Conservation (phyloP, 2,888 invertebrate species). For the Muscina levida region DNA sequence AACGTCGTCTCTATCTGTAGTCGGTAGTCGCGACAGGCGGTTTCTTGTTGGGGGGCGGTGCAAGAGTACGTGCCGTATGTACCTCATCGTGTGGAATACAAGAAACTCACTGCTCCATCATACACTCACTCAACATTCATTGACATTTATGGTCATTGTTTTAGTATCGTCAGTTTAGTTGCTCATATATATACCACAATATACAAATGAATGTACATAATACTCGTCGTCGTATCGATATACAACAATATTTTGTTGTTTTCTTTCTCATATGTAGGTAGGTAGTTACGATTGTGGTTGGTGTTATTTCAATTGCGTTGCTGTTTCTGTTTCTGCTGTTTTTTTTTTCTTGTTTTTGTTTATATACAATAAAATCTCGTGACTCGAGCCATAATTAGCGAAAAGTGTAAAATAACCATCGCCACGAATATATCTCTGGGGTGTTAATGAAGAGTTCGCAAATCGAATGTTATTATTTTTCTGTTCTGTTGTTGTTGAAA, state of each 20-base stretch:
- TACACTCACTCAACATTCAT: background rate
- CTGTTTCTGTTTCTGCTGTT: too few species aligned
- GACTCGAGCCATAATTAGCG: slow-evolving; percentile 51
- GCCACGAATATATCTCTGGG: background rate
- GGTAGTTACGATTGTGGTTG: background rate
- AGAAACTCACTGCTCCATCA: too few species aligned
- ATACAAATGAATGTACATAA: background rate
- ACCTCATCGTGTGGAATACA: too few species aligned
- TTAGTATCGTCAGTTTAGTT: slow-evolving; percentile 2
- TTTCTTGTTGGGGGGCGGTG: too few species aligned
- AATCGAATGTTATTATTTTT: slow-evolving; percentile 1
- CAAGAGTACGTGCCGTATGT: too few species aligned
- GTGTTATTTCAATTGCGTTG: slow-evolving; percentile 6
- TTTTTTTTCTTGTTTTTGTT: slow-evolving; percentile 36
- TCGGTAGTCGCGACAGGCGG: too few species aligned
- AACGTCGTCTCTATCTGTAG: too few species aligned
- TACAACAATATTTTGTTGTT: background rate
- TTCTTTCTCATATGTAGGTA: background rate
- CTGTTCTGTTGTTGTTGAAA: too few species aligned
- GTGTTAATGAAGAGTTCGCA: too few species aligned
- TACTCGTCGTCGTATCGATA: background rate
- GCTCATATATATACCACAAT: background rate
- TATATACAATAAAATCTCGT: slow-evolving; percentile 50
- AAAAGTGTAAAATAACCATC: background rate
- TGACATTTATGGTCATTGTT: slow-evolving; percentile 10